Conservation (phyloP, 35 echinoderm and acorn worm genomes). For the Nesometra sesokonis region DNA sequence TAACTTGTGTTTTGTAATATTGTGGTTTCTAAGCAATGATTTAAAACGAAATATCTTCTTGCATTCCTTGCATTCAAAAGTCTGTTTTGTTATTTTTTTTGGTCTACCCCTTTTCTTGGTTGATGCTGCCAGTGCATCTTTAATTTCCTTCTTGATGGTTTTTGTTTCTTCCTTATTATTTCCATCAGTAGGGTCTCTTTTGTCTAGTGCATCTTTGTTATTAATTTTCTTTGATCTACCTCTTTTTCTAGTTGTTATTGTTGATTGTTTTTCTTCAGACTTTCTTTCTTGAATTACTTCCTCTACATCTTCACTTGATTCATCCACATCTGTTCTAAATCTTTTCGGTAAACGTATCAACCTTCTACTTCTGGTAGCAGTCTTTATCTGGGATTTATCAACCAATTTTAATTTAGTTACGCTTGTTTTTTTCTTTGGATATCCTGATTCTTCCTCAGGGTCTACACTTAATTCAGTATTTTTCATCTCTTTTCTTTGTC, state of each 20-base stretch:
- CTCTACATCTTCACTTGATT: not conserved
- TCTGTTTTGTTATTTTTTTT: not conserved
- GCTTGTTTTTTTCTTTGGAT: not conserved
- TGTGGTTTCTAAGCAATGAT: not conserved
- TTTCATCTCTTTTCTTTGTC: not conserved
- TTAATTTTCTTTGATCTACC: not conserved
- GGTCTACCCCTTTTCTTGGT: not conserved
- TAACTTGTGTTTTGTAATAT: not conserved
- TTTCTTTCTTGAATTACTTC: not conserved
- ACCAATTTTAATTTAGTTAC: not conserved
- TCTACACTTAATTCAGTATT: not conserved
- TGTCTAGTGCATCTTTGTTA: too few species aligned
- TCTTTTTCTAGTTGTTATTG: not conserved
- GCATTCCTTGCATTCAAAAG: not conserved
- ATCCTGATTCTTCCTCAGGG: not conserved
- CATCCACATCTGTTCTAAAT: not conserved
- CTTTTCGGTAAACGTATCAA: not conserved
- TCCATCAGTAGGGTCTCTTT: too few species aligned
- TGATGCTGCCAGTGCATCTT: not conserved
- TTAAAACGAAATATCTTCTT: not conserved
- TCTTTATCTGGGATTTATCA: not conserved
- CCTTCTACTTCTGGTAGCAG: not conserved
- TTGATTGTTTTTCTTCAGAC: not conserved
- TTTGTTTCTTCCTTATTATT: too few species aligned
- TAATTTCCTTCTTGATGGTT: too few species aligned